phyloP scores from a whole-genome alignment of 1,140 invertebrate species.

The Hylaeus volcanicus region DNA sequence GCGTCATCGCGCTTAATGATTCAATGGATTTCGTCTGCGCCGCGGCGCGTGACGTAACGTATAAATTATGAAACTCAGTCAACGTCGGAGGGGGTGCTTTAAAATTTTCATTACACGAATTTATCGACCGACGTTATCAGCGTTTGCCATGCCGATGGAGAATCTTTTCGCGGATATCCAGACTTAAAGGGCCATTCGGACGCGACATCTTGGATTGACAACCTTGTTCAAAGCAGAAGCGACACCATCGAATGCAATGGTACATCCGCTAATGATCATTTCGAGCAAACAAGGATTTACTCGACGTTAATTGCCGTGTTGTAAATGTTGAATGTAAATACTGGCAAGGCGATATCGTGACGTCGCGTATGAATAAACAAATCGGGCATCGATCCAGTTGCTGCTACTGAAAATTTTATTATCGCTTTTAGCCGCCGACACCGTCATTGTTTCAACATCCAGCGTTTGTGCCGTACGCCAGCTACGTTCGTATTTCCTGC shows the following conservation, averaged over 20 bases:
- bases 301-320: no score
- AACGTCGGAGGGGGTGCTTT: not conserved
- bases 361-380: not conserved
- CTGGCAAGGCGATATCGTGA: no score
- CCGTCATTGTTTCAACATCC: not conserved
- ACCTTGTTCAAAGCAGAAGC: no score
- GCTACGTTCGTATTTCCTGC: not conserved
- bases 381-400: not conserved
- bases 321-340: no score
- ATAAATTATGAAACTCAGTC: slow-evolving; percentile 48
- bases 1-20: slow-evolving; percentile 64
- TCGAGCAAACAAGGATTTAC: no score
- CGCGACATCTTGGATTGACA: slow-evolving; percentile 1
- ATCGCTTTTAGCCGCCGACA: not conserved
- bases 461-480: no score
- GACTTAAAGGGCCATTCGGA: no score
- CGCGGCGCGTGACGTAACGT: slow-evolving; percentile 10
- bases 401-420: not conserved
- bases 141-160: not conserved
- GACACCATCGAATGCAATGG: no score
- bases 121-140: slow-evolving; percentile 12
- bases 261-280: no score
- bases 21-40: slow-evolving; percentile 56
- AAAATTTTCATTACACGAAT: slow-evolving; percentile 56
- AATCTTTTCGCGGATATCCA: not conserved